Evolutionary conservation across 1,140 invertebrate species (phyloP).

Genomic region (Bombus superbus): DNA sequence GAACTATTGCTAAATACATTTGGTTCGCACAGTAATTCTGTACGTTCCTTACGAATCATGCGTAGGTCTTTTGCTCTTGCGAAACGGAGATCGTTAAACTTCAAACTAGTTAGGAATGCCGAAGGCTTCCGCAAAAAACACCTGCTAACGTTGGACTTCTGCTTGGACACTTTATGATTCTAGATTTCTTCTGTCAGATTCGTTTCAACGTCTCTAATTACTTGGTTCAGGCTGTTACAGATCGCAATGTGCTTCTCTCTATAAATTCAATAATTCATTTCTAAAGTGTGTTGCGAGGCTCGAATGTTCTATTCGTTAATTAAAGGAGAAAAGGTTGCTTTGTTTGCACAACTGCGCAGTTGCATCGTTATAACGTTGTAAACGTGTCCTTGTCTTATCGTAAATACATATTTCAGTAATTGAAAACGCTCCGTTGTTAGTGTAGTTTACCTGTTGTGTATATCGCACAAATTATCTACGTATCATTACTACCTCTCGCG

Average conservation of each 20-base stretch:
- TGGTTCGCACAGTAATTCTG: background rate
- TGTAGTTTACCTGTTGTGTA: too few relatives aligned
- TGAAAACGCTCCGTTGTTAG: too few relatives aligned
- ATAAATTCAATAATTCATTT: constrained; percentile 10
- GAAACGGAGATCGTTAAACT: constrained; percentile 29
- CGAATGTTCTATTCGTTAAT: background rate
- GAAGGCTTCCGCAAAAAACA: constrained; percentile 25
- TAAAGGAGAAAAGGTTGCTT: background rate
- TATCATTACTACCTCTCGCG: too few relatives aligned
- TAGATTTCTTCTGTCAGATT: background rate
- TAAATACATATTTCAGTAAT: too few relatives aligned
- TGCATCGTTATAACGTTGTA: background rate
- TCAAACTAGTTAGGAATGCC: constrained; percentile 20
- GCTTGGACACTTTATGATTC: background rate
- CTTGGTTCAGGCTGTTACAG: background rate
- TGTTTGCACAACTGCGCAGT: background rate
- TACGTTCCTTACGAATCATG: background rate
- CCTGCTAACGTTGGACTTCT: background rate
- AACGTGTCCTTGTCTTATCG: background rate
- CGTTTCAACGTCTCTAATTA: background rate
- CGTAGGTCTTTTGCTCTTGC: background rate
- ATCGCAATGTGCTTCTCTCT: background rate
- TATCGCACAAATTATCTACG: too few relatives aligned
- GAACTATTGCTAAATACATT: too few relatives aligned
- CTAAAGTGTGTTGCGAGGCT: background rate